phyloP scores from a whole-genome alignment of 2,113 vertebrate species.

The Orientallactaga bullata region DNA sequence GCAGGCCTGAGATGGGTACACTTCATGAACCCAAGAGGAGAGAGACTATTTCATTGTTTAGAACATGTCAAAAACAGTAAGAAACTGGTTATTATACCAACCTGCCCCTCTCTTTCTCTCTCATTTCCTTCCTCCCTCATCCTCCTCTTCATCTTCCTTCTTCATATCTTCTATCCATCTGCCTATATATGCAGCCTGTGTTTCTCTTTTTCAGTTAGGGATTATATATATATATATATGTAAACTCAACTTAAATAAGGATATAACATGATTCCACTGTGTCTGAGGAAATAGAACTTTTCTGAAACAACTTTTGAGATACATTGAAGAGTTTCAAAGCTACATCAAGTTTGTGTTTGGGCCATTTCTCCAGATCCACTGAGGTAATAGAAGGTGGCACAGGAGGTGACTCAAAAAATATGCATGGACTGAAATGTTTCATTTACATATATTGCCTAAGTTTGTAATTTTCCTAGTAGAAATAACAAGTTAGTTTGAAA shows the following conservation, averaged over 20 bases:
- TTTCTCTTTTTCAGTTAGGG: background rate
- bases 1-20: background rate
- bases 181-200: background rate
- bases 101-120: background rate
- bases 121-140: background rate
- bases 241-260: background rate
- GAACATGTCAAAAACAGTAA: background rate
- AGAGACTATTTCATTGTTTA: background rate
- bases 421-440: constrained; percentile 64
- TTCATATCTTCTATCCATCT: background rate
- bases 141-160: too few relatives aligned
- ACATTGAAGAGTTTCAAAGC: background rate
- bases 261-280: background rate
- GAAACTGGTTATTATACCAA: background rate
- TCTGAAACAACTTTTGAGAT: background rate
- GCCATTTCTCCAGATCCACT: background rate
- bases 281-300: background rate
- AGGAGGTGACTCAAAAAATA: background rate
- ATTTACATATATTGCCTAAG: constrained; percentile 70
- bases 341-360: background rate
- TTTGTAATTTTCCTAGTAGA: constrained; percentile 74
- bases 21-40: background rate
- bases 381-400: background rate
- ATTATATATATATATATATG: background rate
- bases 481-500: constrained; percentile 57